A percentile compares a stretch with the other conserved stretches of the same genome.
phyloP scores from a whole-genome alignment of 2,113 vertebrate genomes.

The Panurus biarmicus region DNA sequence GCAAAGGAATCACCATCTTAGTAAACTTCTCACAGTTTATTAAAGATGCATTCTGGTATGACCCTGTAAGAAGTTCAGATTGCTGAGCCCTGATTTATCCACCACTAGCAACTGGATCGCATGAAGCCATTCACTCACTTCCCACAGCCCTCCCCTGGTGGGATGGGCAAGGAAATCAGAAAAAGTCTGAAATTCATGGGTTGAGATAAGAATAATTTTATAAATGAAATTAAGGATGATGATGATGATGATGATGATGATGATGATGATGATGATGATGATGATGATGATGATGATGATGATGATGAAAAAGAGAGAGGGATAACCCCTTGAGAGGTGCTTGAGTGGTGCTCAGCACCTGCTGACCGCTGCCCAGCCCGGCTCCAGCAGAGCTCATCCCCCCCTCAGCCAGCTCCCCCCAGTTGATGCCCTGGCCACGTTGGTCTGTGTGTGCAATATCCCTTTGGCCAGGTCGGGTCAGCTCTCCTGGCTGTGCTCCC shows the following conservation, averaged over 20 bases:
- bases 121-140: background rate
- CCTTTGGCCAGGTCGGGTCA: rapidly evolving
- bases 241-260: background rate
- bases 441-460: rapidly evolving
- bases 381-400: background rate
- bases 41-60: background rate
- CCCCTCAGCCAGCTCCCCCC: background rate
- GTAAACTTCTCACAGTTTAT: background rate
- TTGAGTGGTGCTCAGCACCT: background rate
- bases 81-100: background rate
- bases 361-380: rapidly evolving
- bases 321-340: background rate
- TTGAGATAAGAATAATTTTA: background rate
- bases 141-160: no score
- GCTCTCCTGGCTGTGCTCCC: background rate
- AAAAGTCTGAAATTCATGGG: background rate
- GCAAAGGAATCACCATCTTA: background rate
- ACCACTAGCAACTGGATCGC: background rate
- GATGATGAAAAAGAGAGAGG: background rate
- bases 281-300: background rate
- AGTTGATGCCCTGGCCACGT: background rate
- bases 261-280: background rate
- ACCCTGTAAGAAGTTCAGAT: background rate
- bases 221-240: background rate
- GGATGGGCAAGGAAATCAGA: background rate